These are phyloP conservation scores for Salmo trutta DNA, from an alignment of 2,797 vertebrate species.

Conservation along the genomic window DNA sequence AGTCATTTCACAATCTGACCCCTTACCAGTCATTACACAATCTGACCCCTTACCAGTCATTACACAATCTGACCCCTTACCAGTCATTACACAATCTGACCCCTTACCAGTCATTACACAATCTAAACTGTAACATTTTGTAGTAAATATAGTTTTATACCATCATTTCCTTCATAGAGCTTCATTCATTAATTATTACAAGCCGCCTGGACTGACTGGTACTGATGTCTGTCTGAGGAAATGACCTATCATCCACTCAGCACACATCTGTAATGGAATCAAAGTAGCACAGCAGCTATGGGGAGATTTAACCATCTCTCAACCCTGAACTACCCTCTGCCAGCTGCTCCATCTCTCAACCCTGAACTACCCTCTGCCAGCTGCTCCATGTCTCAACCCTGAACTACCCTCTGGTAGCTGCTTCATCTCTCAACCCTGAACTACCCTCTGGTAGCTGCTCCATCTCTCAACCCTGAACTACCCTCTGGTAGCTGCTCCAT, in stretches of 20 bases:
- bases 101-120: background rate
- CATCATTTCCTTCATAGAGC: background rate
- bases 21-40: too few species aligned
- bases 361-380: too few species aligned
- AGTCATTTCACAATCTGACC: too few species aligned
- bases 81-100: too few species aligned
- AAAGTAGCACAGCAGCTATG: background rate
- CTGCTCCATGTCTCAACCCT: too few species aligned
- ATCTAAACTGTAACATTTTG: background rate
- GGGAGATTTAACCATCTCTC: background rate
- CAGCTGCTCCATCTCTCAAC: conserved; percentile 2
- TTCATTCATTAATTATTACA: conserved; percentile 8
- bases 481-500: too few species aligned
- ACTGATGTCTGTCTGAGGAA: conserved; percentile 1
- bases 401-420: too few species aligned
- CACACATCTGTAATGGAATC: conserved; percentile 9
- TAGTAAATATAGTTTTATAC: background rate
- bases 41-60: too few species aligned
- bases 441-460: too few species aligned
- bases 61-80: too few species aligned
- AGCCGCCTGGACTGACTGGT: background rate
- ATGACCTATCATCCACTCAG: background rate
- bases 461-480: too few species aligned
- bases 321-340: conserved; percentile 4
- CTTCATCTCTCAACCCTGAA: too few species aligned